These are phyloP conservation scores for Hemichromis elongatus DNA, from an alignment of 2,113 vertebrate genomes.

Conservation along the genomic window DNA sequence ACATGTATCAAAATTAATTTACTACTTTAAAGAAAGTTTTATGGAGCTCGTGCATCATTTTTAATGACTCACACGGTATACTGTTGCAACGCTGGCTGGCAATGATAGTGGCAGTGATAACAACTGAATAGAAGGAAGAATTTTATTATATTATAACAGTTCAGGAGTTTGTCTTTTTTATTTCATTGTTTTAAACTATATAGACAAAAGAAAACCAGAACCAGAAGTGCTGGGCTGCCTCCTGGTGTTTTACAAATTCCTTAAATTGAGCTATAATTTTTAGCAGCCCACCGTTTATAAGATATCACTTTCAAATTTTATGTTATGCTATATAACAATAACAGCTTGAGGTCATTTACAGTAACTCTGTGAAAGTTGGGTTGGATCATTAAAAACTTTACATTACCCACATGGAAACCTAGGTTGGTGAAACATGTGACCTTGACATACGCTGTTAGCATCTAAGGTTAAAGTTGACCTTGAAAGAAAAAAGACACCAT, in stretches of 20 bases:
- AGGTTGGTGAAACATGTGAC: neutral
- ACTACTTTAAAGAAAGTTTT: neutral
- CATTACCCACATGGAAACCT: neutral
- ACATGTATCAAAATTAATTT: neutral
- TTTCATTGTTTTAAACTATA: neutral
- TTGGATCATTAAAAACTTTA: neutral
- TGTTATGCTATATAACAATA: neutral
- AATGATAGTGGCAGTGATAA: neutral
- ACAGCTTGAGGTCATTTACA: neutral
- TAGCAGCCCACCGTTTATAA: accelerated
- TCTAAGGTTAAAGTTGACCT: neutral
- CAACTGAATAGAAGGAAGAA: accelerated
- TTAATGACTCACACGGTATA: neutral
- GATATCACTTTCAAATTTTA: neutral
- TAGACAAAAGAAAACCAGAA: neutral
- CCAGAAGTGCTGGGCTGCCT: neutral
- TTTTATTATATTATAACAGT: neutral
- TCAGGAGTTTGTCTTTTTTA: neutral
- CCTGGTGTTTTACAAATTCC: neutral
- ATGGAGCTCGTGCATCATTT: neutral
- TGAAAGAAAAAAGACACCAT: neutral
- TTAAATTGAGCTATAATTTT: neutral
- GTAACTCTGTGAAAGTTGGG: neutral
- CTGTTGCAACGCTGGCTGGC: accelerated
- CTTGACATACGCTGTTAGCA: neutral